Percentiles rank a stretch among this genome's conserved stretches.
phyloP scores from a whole-genome alignment of 2,888 invertebrate genomes.

The Tyria jacobaeae region DNA sequence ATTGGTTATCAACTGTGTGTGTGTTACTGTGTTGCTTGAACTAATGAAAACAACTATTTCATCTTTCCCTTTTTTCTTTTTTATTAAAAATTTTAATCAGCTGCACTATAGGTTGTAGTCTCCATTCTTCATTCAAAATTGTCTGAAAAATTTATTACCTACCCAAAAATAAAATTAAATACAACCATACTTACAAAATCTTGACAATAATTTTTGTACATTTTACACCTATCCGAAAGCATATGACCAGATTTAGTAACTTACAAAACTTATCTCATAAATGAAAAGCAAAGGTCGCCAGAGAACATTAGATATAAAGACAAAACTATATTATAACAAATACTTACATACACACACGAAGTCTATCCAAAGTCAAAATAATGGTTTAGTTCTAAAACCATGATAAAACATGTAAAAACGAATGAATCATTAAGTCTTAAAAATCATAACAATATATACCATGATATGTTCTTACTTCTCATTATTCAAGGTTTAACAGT shows the following conservation, averaged over 20 bases:
- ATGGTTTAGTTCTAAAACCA: no score
- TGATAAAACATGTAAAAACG: no score
- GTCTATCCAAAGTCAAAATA: no score
- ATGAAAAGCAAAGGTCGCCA: no score
- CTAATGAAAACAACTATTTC: slow-evolving; percentile 3
- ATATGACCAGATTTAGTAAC: neutral
- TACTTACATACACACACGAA: no score
- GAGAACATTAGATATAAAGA: no score
- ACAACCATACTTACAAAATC: neutral
- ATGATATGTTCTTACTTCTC: slow-evolving; percentile 19
- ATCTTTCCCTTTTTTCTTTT: neutral
- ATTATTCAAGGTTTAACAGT: slow-evolving; percentile 46
- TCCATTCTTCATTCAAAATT: no score
- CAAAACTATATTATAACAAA: no score
- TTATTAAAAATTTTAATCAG: no score
- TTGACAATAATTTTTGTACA: no score
- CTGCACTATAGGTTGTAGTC: no score
- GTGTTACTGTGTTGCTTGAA: slow-evolving; percentile 4
- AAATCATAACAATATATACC: slow-evolving; percentile 5
- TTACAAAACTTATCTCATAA: neutral
- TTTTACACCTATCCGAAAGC: neutral
- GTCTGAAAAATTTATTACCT: no score
- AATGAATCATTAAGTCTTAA: neutral
- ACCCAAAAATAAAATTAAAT: neutral
- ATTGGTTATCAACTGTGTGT: slow-evolving; percentile 3